Evolutionary conservation across 1,140 invertebrate species (phyloP), one percentile per base, ranked within the genome.

Genomic region (Microvelia longipes): DNA sequence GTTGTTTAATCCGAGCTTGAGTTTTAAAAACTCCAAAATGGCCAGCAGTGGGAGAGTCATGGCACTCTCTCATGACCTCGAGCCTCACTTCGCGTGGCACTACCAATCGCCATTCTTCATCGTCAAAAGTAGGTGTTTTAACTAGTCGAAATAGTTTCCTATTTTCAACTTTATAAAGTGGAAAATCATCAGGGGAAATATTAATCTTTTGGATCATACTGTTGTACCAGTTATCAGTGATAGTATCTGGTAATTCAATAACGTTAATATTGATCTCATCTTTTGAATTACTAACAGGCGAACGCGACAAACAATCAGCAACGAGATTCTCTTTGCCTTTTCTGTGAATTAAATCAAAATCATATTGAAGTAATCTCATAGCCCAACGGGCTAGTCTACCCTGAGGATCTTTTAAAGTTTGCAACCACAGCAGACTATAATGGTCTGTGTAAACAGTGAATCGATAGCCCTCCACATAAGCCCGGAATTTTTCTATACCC

Each of bases 381-480:
- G 71, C 62, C 29, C 71, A 76, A 28, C 80, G 70, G 0, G 79
- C 78, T 24, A 83, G 69, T 63, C 81, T 64, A 64, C 77, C 79
- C 0, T 71, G 74, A 1, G 77, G 75, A 68, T 82, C 78, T 72
- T 78, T 79, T 1, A 81, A 73, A 1, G 76, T 76, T 28, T 76
- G 73, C 2, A 85, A 73, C 79, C 80, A 85, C 29, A 72, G 71
- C 2, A 84, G 76, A 73, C 70, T 83, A 81, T 70, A 74, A 62
- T 81, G 79, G 69, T 82, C 80, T 1, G 79, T 81, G 28, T 77
- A 64, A 1, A 82, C 75, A 0, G 29, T 77, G 68, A 83, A 81
- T 27, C 77, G 65, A 2, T 30, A 75, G 13, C 75, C 77, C 64
- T 79, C 75, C 29, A 78, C 66, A 61, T 75, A 77, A 1, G 29